Evolutionary conservation across 1,140 invertebrate species (phyloP).

Genomic region (Oryctes rhinoceros): DNA sequence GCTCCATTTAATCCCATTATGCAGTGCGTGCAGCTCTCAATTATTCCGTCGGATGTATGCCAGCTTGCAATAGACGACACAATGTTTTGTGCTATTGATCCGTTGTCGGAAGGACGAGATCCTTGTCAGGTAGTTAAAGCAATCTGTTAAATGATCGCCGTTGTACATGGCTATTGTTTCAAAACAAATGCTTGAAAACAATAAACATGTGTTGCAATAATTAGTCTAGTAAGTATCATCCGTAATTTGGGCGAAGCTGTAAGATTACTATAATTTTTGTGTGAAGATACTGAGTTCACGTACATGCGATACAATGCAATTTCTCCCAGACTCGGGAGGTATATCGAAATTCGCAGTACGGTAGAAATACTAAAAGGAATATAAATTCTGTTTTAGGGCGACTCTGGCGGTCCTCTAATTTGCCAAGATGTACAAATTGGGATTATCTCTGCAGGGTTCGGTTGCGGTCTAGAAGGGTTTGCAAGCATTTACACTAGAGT

Average conservation of each 20-base stretch:
- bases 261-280: too few relatives aligned
- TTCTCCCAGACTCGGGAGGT: too few relatives aligned
- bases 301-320: too few relatives aligned
- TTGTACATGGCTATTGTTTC: too few relatives aligned
- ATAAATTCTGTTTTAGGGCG: constrained; percentile 57
- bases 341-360: too few relatives aligned
- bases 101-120: constrained; percentile 8
- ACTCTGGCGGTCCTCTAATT: constrained; percentile 66
- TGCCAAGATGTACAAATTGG: constrained; percentile 60
- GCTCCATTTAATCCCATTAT: background rate
- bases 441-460: constrained; percentile 63
- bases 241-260: too few relatives aligned
- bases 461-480: constrained; percentile 57
- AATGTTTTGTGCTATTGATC: constrained; percentile 38
- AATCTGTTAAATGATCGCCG: too few relatives aligned
- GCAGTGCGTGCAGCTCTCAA: constrained; percentile 11
- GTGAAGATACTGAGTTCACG: too few relatives aligned
- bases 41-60: background rate
- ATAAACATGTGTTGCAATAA: too few relatives aligned
- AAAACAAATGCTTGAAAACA: too few relatives aligned
- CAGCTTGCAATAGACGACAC: background rate
- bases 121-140: constrained; percentile 14
- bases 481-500: constrained; percentile 61
- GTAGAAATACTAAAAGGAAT: too few relatives aligned
- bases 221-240: too few relatives aligned